Conservation (phyloP, 2,888 invertebrate species). For the Campaea margaritaria region DNA sequence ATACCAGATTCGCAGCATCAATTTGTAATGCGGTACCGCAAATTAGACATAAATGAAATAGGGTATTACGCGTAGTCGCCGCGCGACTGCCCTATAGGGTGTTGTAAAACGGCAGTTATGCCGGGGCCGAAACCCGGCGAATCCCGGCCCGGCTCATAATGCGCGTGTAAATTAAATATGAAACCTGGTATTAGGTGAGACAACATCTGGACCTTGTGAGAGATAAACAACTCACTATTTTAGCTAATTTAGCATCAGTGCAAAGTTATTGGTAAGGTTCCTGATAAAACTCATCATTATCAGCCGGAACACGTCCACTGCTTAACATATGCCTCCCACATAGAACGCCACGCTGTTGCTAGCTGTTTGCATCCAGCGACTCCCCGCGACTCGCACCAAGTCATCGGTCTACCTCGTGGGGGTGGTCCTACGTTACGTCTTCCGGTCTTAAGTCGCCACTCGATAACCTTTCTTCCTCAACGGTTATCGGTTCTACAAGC, state of each 20-base stretch:
- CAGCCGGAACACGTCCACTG: too few species aligned
- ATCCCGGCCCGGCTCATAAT: conserved; percentile 34
- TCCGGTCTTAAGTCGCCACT: too few species aligned
- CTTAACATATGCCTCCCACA: too few species aligned
- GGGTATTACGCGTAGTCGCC: conserved; percentile 52
- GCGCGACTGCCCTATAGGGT: conserved; percentile 63
- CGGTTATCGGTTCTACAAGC: too few species aligned
- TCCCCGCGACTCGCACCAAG: too few species aligned
- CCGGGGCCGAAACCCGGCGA: conserved; percentile 44
- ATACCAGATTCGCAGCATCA: conserved; percentile 29
- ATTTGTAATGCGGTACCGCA: conserved; percentile 40
- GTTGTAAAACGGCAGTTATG: conserved; percentile 62
- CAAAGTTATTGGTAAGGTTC: too few species aligned
- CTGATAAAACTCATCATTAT: too few species aligned
- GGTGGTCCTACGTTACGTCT: too few species aligned
- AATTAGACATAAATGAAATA: conserved; percentile 70
- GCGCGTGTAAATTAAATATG: conserved; percentile 49
- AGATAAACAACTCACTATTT: conserved; percentile 17
- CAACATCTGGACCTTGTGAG: conserved; percentile 41
- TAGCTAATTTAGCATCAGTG: conserved; percentile 10
- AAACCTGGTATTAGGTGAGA: conserved; percentile 45
- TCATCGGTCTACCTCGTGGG: too few species aligned
- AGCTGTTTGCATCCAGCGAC: too few species aligned
- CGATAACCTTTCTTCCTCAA: too few species aligned
- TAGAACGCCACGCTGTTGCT: too few species aligned